Conservation (phyloP, 2,888 invertebrate genomes). For the Dione juno region DNA sequence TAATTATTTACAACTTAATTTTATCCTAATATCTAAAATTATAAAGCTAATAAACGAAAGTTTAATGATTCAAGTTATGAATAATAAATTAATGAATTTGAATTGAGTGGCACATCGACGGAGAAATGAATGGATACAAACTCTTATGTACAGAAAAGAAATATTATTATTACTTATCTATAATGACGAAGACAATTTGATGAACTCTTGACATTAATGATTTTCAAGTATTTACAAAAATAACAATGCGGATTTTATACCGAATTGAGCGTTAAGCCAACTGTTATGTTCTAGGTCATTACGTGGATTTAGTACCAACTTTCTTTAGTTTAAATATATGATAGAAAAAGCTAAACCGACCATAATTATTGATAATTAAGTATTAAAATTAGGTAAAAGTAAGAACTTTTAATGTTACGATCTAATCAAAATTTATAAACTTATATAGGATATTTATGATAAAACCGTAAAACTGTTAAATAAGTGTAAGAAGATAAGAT, state of each 20-base stretch:
- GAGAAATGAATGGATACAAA: constrained; percentile 44
- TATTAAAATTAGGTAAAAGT: not conserved
- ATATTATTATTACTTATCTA: constrained; percentile 35
- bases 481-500: not conserved
- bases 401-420: not conserved
- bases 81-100: constrained; percentile 82
- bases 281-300: constrained; percentile 67
- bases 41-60: constrained; percentile 77
- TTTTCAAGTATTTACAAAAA: constrained; percentile 68
- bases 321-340: constrained; percentile 13
- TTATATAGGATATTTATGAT: not conserved
- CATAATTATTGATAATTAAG: not conserved
- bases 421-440: not conserved
- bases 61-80: constrained; percentile 72
- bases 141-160: constrained; percentile 47
- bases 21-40: constrained; percentile 69
- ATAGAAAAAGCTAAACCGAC: not conserved
- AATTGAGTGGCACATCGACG: constrained; percentile 70
- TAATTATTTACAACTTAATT: constrained; percentile 79
- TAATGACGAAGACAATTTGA: constrained; percentile 53
- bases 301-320: constrained; percentile 62
- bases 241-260: constrained; percentile 50
- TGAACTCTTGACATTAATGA: constrained; percentile 53
- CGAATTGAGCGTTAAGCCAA: constrained; percentile 66
- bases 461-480: not conserved